Percentiles rank a stretch among this genome's conserved stretches.
These are phyloP conservation scores for Hypothenemus hampei DNA, from an alignment of 1,140 invertebrate genomes.

Conservation along the genomic window DNA sequence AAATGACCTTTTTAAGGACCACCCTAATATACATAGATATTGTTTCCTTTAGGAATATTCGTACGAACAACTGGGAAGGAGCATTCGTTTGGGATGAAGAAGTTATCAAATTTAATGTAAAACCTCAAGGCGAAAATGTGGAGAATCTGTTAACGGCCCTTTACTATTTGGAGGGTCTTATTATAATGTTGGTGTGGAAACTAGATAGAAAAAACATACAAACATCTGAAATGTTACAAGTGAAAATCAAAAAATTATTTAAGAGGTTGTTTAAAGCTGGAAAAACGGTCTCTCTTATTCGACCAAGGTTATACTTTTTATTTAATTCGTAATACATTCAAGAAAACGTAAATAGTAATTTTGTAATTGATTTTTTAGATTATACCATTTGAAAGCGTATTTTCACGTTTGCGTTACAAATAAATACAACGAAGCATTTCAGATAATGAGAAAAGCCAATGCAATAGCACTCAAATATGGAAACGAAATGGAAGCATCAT, in stretches of 20 bases:
- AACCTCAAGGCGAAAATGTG: constrained; percentile 36
- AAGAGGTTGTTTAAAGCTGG: constrained; percentile 37
- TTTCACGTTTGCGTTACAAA: constrained; percentile 41
- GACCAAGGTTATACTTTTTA: constrained; percentile 31
- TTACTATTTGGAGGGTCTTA: constrained; percentile 46
- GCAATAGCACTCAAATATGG: constrained; percentile 22
- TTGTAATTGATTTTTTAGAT: constrained; percentile 38
- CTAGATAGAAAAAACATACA: constrained; percentile 45
- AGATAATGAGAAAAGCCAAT: constrained; percentile 29
- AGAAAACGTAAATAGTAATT: neutral
- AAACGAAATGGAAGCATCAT: constrained; percentile 33
- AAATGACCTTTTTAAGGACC: no score
- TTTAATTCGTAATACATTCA: neutral
- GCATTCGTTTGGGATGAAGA: constrained; percentile 46
- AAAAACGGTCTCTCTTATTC: constrained; percentile 28
- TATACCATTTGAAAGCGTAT: constrained; percentile 45
- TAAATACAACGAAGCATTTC: constrained; percentile 35
- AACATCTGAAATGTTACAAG: constrained; percentile 15
- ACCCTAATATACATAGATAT: constrained; percentile 2
- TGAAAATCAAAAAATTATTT: constrained; percentile 33
- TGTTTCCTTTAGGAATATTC: constrained; percentile 33
- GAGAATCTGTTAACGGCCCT: constrained; percentile 42
- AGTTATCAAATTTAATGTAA: constrained; percentile 36
- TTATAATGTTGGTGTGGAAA: constrained; percentile 45
- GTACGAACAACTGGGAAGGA: constrained; percentile 46